Base-by-base conservation (phyloP, 2,797 vertebrate genomes). In the Enteromius thamalakanensis region DNA sequence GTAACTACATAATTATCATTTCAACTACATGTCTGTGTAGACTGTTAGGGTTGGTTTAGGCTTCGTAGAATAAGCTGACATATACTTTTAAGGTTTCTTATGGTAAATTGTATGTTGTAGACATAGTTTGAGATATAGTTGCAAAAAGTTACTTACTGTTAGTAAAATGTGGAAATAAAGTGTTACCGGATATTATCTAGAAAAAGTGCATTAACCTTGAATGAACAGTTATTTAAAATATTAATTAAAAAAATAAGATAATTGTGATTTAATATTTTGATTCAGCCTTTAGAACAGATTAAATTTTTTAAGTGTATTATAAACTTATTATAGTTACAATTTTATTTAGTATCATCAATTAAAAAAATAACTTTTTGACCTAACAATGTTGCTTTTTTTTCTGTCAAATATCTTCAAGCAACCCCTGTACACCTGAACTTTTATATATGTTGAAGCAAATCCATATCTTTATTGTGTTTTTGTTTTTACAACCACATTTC, bases 401-500 rank as follows among this genome's bases (percentile, higher is more conserved):
- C 12, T 69, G 11, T 23, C 11, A 68, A 68, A 68, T 68, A 11
- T 45, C 42, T 7, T 70, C n/a, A 23, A 26, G n/a, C 12, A 45
- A 58, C 68, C n/a, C n/a, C 42, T 17, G 10, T 5, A 26, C n/a
- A 12, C n/a, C 40, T 26, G 6, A 23, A 45, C 67, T 26, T 3
- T 45, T 12, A 69, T 1, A n/a, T n/a, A 58, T 11, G 4, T 26
- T 21, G 15, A 80, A 12, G 26, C n/a, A 47, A 65, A 64, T 74
- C 45, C 23, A 53, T 65, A 34, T 14, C 64, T 53, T 23, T 47
- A 15, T 64, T 17, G 12, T 64, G 55, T 81, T 64, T 51, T 26
- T n/a, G 6, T 17, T 15, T 49, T 75, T 82, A 17, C 6, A 58
- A 86, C 70, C 21, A 60, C 45, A 71, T 89, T 69, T 89, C 86